phyloP scores from a whole-genome alignment of 2,797 vertebrate genomes.

The Fistularia commersonii region DNA sequence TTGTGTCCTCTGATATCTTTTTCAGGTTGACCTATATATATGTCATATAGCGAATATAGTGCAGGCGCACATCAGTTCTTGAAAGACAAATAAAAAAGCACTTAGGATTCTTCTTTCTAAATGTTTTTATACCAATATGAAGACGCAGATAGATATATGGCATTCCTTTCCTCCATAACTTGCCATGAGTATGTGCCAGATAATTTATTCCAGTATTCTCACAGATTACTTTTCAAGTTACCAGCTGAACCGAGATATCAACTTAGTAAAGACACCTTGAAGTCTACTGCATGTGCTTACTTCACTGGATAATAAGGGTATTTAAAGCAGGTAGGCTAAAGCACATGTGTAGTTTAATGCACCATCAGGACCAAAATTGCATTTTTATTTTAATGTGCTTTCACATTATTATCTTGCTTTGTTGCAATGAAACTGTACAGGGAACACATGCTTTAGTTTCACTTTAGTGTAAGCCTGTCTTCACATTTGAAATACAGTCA shows the following conservation, averaged over 20 bases:
- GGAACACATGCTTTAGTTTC: constrained; percentile 8
- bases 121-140: too few species aligned
- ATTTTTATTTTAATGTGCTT: constrained; percentile 4
- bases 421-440: constrained; percentile 1
- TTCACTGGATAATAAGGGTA: constrained; percentile 38
- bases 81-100: too few species aligned
- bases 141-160: too few species aligned
- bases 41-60: too few species aligned
- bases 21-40: too few species aligned
- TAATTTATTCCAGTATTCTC: constrained; percentile 13
- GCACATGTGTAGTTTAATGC: constrained; percentile 10
- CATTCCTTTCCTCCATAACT: too few species aligned
- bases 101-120: too few species aligned
- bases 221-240: too few species aligned
- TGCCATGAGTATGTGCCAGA: background rate
- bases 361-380: constrained; percentile 3
- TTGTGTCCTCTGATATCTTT: too few species aligned
- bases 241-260: background rate
- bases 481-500: background rate
- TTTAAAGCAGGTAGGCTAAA: constrained; percentile 4
- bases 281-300: constrained; percentile 17
- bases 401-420: background rate
- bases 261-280: constrained; percentile 18
- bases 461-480: background rate
- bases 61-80: too few species aligned